Evolutionary conservation across 2,888 invertebrate genomes (phyloP).

Genomic region (Diogma glabrata): DNA sequence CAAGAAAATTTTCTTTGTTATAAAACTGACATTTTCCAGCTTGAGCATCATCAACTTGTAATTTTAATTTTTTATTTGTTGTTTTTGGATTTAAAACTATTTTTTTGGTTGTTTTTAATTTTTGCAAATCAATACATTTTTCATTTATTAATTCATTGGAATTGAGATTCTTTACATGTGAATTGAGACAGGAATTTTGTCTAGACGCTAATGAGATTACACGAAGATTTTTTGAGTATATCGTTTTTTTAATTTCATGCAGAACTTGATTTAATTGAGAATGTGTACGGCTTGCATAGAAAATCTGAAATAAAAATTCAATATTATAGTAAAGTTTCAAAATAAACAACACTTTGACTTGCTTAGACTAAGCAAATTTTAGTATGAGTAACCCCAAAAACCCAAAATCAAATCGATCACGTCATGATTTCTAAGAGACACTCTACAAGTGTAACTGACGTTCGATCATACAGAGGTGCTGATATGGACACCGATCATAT

Average conservation of each 20-base stretch:
- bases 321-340: too few relatives aligned
- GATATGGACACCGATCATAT: too few relatives aligned
- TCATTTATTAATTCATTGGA: constrained; percentile 80
- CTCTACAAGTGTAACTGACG: too few relatives aligned
- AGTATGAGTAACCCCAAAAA: too few relatives aligned
- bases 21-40: constrained; percentile 60
- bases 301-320: constrained; percentile 49
- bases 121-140: constrained; percentile 72
- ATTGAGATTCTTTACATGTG: constrained; percentile 58
- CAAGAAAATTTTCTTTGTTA: constrained; percentile 47
- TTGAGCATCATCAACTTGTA: too few relatives aligned
- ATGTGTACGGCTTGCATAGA: constrained; percentile 92
- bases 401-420: too few relatives aligned
- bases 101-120: constrained; percentile 39
- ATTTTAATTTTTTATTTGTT: constrained; percentile 40
- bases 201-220: constrained; percentile 81
- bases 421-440: too few relatives aligned
- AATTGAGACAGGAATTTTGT: constrained; percentile 84
- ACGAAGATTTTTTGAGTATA: constrained; percentile 55
- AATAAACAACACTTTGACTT: constrained; percentile 11
- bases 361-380: too few relatives aligned
- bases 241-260: constrained; percentile 78
- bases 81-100: constrained; percentile 49
- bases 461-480: too few relatives aligned
- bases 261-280: constrained; percentile 93